Conservation (phyloP, 2,797 vertebrate genomes). For the Strix occidentalis region DNA sequence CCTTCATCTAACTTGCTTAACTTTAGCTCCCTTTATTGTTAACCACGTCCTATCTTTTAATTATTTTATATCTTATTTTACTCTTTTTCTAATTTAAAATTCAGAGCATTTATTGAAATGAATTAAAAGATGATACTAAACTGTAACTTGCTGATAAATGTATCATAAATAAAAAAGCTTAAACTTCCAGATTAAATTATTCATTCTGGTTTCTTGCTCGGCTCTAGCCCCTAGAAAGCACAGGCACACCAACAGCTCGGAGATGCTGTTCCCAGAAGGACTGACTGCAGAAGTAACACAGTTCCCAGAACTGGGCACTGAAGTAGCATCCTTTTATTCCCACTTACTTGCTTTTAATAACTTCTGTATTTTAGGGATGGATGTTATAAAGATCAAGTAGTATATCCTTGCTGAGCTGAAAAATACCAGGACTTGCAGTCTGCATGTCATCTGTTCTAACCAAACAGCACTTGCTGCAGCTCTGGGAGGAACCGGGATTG, state of each 20-base stretch:
- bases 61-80: neutral
- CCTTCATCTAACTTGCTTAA: neutral
- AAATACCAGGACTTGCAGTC: neutral
- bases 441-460: neutral
- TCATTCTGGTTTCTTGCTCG: neutral
- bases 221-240: neutral
- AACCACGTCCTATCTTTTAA: neutral
- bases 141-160: neutral
- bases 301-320: conserved; percentile 33
- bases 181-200: neutral
- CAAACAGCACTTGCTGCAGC: neutral
- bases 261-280: conserved; percentile 24
- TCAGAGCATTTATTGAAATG: neutral
- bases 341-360: neutral
- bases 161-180: neutral
- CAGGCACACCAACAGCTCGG: neutral
- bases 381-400: neutral
- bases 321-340: conserved; percentile 14
- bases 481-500: neutral
- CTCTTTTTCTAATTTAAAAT: neutral
- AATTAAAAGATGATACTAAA: neutral
- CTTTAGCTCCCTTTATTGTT: neutral
- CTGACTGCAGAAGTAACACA: neutral
- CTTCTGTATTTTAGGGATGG: neutral
- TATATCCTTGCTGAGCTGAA: neutral